Evolutionary conservation across 2,113 vertebrate species (phyloP).

Genomic region (Antechinus stuartii): DNA sequence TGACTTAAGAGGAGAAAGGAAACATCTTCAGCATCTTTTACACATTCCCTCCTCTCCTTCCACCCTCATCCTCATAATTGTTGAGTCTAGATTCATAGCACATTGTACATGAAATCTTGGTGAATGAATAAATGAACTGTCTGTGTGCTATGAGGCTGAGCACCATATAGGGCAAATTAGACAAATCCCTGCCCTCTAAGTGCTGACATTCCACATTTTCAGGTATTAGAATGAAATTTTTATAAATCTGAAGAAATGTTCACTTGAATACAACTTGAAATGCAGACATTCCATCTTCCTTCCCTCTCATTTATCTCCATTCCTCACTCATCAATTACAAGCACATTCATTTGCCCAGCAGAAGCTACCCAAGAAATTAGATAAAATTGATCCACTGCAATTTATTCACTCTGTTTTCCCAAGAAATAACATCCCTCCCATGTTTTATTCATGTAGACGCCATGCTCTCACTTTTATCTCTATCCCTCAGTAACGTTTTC

Average conservation of each 20-base stretch:
- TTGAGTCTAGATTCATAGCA: not conserved
- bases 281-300: slow-evolving; percentile 18
- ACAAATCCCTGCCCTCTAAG: not conserved
- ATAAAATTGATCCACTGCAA: slow-evolving; percentile 83
- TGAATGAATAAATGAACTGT: not conserved
- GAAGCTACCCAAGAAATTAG: slow-evolving; percentile 83
- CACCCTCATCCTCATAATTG: not conserved
- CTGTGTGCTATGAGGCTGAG: not conserved
- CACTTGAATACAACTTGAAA: slow-evolving; percentile 15
- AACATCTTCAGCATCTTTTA: not conserved
- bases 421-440: slow-evolving; percentile 73
- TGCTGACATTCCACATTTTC: slow-evolving; percentile 32
- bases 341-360: slow-evolving; percentile 81
- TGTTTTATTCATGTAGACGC: slow-evolving; percentile 72
- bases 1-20: not conserved
- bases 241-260: slow-evolving; percentile 43
- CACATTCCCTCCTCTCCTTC: not conserved
- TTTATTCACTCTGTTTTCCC: slow-evolving; percentile 79
- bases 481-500: slow-evolving; percentile 71
- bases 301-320: slow-evolving; percentile 61
- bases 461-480: slow-evolving; percentile 64
- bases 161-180: not conserved
- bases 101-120: not conserved
- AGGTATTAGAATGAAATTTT: slow-evolving; percentile 51
- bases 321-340: slow-evolving; percentile 82